A percentile compares a stretch with the other conserved stretches of the same genome.
Conservation (phyloP, 2,797 vertebrate species). For the Poecilia velifera region DNA sequence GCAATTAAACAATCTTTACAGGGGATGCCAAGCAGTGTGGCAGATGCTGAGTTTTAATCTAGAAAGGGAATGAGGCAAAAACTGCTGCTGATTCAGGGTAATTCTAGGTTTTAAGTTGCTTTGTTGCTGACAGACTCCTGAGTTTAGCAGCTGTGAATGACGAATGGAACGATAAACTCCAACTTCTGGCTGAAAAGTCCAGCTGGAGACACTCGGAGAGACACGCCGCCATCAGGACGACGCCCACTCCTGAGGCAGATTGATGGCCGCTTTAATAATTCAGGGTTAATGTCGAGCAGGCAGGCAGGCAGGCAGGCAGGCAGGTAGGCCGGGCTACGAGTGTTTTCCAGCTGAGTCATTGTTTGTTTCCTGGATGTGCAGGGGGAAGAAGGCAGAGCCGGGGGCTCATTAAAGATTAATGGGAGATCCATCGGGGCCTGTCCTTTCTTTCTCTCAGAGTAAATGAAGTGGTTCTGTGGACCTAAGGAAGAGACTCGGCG, state of each 20-base stretch:
- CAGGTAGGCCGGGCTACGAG: slow-evolving; percentile 46
- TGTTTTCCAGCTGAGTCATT: slow-evolving; percentile 65
- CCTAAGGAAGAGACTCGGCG: slow-evolving; percentile 29
- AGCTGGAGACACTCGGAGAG: slow-evolving; percentile 29
- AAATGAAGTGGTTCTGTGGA: slow-evolving; percentile 72
- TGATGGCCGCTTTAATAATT: slow-evolving; percentile 62
- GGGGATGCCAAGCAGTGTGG: background rate
- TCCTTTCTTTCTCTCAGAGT: slow-evolving; percentile 64
- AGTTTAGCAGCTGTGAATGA: slow-evolving; percentile 1
- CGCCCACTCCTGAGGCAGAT: slow-evolving; percentile 22
- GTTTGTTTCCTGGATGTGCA: slow-evolving; percentile 70
- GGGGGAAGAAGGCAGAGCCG: slow-evolving; percentile 37
- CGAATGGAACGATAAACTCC: slow-evolving; percentile 27
- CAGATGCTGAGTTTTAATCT: background rate
- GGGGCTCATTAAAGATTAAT: slow-evolving; percentile 77
- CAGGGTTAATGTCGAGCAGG: slow-evolving; percentile 64
- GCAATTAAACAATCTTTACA: background rate
- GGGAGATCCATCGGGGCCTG: slow-evolving; percentile 60
- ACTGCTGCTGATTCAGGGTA: background rate
- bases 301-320: slow-evolving; percentile 27
- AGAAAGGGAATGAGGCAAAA: background rate
- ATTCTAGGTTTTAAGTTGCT: background rate
- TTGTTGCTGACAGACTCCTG: background rate
- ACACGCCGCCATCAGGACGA: slow-evolving; percentile 3
- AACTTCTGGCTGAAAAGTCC: slow-evolving; percentile 9